Evolutionary conservation across 2,797 vertebrate genomes (phyloP).

Genomic region (Anas acuta): DNA sequence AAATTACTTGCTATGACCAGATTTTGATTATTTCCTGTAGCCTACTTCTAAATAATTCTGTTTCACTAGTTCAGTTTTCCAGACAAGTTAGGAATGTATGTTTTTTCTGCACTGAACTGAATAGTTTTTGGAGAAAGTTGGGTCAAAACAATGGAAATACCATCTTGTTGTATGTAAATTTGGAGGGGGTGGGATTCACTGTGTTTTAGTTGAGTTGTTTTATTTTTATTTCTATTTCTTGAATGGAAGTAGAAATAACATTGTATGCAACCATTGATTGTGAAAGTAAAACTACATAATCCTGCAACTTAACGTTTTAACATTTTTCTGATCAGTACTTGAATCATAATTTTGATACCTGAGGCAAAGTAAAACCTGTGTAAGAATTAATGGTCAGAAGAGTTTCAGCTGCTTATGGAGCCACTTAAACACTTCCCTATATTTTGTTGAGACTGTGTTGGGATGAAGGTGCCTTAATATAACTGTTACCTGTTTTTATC

Average conservation of each 20-base stretch:
- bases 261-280: background rate
- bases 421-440: background rate
- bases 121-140: background rate
- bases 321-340: background rate
- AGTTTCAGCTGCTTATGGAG: background rate
- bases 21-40: background rate
- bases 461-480: background rate
- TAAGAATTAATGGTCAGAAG: background rate
- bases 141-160: background rate
- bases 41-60: background rate
- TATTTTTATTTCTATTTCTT: background rate
- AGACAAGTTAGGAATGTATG: background rate
- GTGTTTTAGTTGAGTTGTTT: background rate
- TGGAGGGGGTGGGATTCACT: accelerated
- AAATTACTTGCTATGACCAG: background rate
- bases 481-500: background rate
- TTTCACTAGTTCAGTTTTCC: background rate
- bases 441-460: background rate
- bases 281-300: background rate
- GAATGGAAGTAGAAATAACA: background rate
- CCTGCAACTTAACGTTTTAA: background rate
- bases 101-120: background rate
- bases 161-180: accelerated
- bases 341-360: background rate
- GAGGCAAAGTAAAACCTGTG: background rate